Evolutionary conservation across 2,113 vertebrate genomes (phyloP).

Genomic region (Drymodes brunneopygia): DNA sequence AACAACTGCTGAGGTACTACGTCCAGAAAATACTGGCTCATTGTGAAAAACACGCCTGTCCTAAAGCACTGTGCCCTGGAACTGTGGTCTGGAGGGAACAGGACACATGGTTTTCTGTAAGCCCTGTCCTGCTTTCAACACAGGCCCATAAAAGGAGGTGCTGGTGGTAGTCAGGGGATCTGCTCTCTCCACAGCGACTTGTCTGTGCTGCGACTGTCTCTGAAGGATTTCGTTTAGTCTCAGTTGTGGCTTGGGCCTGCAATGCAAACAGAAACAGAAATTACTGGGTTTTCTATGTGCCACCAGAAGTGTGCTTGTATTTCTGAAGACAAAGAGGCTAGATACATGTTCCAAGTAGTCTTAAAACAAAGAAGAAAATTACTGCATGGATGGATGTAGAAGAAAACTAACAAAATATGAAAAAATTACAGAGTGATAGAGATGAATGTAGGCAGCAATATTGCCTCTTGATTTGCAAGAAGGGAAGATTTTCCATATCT

Average conservation of each 20-base stretch:
- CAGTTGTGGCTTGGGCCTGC: background rate
- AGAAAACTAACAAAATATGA: background rate
- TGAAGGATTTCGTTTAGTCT: background rate
- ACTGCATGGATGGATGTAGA: background rate
- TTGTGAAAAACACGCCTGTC: background rate
- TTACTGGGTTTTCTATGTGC: background rate
- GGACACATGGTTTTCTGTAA: background rate
- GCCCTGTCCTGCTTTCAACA: background rate
- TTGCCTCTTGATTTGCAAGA: background rate
- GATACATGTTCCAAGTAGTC: background rate
- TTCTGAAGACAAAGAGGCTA: background rate
- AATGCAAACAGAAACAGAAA: background rate
- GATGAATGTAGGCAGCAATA: background rate
- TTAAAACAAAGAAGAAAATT: background rate
- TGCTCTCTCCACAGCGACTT: background rate
- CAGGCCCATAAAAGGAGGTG: background rate
- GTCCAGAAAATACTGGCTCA: background rate
- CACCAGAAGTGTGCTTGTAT: background rate
- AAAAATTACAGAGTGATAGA: background rate
- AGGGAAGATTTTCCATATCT: background rate
- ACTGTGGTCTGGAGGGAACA: background rate
- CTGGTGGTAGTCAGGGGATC: background rate
- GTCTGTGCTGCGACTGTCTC: background rate
- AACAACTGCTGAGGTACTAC: background rate
- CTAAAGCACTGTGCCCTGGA: background rate